Percentiles rank a stretch among this genome's conserved stretches.
Conservation (phyloP, 2,888 invertebrate genomes). For the Ophion slaviceki region DNA sequence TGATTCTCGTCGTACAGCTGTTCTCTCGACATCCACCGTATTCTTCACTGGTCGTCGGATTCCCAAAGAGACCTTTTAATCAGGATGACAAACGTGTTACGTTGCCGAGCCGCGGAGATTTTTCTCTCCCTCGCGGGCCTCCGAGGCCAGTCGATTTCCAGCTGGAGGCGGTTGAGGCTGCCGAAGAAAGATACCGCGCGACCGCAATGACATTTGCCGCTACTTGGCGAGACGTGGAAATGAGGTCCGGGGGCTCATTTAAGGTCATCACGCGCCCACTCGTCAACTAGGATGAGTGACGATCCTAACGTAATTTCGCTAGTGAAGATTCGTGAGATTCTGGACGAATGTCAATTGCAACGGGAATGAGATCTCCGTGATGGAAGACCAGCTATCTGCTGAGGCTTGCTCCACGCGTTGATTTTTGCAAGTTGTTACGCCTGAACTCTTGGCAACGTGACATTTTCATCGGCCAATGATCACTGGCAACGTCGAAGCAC, state of each 20-base stretch:
- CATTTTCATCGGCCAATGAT: conserved; percentile 21
- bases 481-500: neutral
- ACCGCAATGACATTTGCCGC: conserved; percentile 77
- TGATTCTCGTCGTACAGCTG: conserved; percentile 69
- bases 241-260: conserved; percentile 69
- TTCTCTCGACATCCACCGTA: conserved; percentile 52
- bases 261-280: conserved; percentile 70
- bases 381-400: neutral
- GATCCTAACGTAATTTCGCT: conserved; percentile 59
- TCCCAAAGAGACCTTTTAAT: conserved; percentile 62
- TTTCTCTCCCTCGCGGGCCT: conserved; percentile 7
- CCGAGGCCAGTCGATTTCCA: conserved; percentile 17
- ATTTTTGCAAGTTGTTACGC: conserved; percentile 28
- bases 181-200: conserved; percentile 67
- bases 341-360: conserved; percentile 3
- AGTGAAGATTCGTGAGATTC: neutral
- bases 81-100: conserved; percentile 51
- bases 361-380: neutral
- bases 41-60: conserved; percentile 30
- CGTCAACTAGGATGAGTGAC: conserved; percentile 67
- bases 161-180: conserved; percentile 6
- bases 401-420: neutral
- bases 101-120: neutral
- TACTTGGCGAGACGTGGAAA: conserved; percentile 59
- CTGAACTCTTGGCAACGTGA: conserved; percentile 3